phyloP scores from a whole-genome alignment of 2,888 invertebrate species.

The Calliopum simillimum region DNA sequence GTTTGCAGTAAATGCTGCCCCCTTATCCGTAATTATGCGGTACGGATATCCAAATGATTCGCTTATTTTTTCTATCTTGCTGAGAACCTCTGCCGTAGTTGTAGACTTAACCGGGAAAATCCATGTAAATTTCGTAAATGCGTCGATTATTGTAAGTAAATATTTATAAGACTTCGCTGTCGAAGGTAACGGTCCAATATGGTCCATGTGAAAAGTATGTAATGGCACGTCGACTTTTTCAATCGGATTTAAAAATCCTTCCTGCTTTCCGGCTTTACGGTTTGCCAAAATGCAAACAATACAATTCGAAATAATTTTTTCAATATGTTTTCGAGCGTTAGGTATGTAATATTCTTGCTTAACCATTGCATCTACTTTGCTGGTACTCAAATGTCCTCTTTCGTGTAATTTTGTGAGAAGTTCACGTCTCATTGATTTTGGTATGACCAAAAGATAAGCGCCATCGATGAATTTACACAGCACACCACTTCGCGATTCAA shows the following conservation, averaged over 20 bases:
- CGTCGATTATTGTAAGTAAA: neutral
- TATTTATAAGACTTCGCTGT: conserved; percentile 9
- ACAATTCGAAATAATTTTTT: conserved; percentile 13
- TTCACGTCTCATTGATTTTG: conserved; percentile 6
- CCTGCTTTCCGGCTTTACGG: conserved; percentile 55
- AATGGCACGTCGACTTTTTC: conserved; percentile 56
- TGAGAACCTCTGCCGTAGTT: conserved; percentile 5
- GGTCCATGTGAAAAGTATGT: conserved; percentile 50
- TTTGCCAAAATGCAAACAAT: conserved; percentile 38
- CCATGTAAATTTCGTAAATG: conserved; percentile 12
- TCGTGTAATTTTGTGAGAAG: conserved; percentile 4
- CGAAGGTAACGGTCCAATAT: neutral
- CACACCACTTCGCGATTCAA: neutral
- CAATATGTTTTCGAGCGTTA: conserved; percentile 12
- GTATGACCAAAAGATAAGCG: conserved; percentile 1
- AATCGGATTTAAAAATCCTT: conserved; percentile 55
- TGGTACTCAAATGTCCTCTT: neutral
- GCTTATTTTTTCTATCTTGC: conserved; percentile 33
- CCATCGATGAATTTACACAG: no score
- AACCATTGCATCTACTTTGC: conserved; percentile 22
- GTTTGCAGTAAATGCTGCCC: no score
- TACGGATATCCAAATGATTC: conserved; percentile 40
- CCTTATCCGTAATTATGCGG: no score
- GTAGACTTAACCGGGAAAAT: conserved; percentile 6
- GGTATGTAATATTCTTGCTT: conserved; percentile 13